Base-by-base conservation (phyloP, 2,113 vertebrate species). In the Dasyornis broadbenti region DNA sequence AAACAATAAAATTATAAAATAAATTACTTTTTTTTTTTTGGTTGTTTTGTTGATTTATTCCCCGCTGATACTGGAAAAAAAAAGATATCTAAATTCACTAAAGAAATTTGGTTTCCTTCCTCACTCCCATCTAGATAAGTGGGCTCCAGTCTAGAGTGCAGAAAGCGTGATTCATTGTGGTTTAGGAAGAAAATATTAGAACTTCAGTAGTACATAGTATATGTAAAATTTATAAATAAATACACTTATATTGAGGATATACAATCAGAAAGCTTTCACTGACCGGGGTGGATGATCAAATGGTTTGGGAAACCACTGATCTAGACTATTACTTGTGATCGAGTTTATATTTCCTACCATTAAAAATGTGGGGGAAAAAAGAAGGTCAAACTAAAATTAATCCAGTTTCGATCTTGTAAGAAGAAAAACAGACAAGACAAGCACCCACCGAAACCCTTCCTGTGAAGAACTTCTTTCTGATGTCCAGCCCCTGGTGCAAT, bases 401-500 rank as follows among this genome's bases (percentile, higher is more conserved):
- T 3, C 10, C 20, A 22, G 10, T 66, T 92, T 86, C 42, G 76
- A 4, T 39, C 12, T 80, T 42, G 4, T 30, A 42, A n/a, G 70
- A 85, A 49, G 13, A 73, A 8, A 72, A 72, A 39, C 3, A 42
- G n/a, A 12, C 4, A 35, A 59, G 3, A 49, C 4, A 49, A 78
- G 5, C 2, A 37, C 20, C 2, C 2, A 70, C 3, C 4, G 8
- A 49, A 75, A 37, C 23, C 11, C 8, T 42, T 52, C 9, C 53
- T 68, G 37, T 11, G 13, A 57, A 66, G 16, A 59, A 3, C 13
- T 68, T 68, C 30, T 28, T 66, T 37, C 33, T 47, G 18, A 15
- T 33, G 40, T 19, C 49, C 40, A 73, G 23, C 9, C 45, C 13
- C 1, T 0, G 37, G 11, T 0, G 0, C 27, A 77, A 9, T 9